These are phyloP conservation scores for Tenebrio molitor DNA, from an alignment of 1,140 invertebrate genomes.

Conservation along the genomic window DNA sequence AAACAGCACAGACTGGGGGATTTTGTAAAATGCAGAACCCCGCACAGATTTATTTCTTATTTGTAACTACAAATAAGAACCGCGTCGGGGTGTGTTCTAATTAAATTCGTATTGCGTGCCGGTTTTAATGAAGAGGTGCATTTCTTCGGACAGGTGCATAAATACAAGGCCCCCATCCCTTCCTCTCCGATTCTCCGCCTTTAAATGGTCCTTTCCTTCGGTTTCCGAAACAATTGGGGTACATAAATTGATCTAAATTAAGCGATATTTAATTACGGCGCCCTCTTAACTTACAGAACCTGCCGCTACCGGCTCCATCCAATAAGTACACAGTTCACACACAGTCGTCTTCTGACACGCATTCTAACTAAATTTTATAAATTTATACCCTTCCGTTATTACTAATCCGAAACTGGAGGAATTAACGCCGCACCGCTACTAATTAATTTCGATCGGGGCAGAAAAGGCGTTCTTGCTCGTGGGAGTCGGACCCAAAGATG, in stretches of 20 bases:
- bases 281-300: conserved; percentile 55
- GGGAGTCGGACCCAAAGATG: too few relatives aligned
- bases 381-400: conserved; percentile 27
- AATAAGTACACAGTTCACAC: conserved; percentile 31
- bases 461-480: too few relatives aligned
- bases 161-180: conserved; percentile 14
- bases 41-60: too few relatives aligned
- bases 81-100: not conserved
- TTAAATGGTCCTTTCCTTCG: conserved; percentile 24
- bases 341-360: conserved; percentile 41
- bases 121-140: conserved; percentile 40
- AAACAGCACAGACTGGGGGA: too few relatives aligned
- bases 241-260: conserved; percentile 56
- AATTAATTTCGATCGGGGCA: conserved; percentile 4
- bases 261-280: conserved; percentile 64
- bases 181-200: conserved; percentile 17
- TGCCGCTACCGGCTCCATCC: conserved; percentile 34
- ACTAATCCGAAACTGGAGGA: conserved; percentile 5
- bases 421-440: conserved; percentile 3
- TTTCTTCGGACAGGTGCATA: conserved; percentile 45
- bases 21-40: too few relatives aligned
- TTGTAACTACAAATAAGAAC: not conserved
- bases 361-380: conserved; percentile 40
- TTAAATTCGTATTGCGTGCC: conserved; percentile 29
- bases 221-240: conserved; percentile 47